Evolutionary conservation across 2,888 invertebrate genomes (phyloP).

Genomic region (Ophion ventricosus): DNA sequence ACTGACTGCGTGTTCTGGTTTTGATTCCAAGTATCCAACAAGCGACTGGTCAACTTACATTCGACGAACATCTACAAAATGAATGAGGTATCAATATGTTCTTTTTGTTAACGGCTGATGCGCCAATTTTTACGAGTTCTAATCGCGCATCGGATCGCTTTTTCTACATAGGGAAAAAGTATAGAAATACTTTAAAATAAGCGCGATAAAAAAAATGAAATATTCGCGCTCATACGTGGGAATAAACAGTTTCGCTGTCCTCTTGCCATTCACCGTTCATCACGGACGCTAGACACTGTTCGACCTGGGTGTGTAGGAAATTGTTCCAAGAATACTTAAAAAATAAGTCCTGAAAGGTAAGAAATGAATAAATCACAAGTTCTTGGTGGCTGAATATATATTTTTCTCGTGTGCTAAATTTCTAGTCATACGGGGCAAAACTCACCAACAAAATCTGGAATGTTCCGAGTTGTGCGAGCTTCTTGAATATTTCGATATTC

Average conservation of each 20-base stretch:
- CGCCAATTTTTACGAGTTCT: too few species aligned
- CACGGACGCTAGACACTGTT: slow-evolving; percentile 90
- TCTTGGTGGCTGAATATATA: too few species aligned
- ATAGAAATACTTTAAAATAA: too few species aligned
- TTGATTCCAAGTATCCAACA: slow-evolving; percentile 92
- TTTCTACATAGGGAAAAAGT: too few species aligned
- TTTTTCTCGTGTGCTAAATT: background rate
- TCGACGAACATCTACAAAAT: slow-evolving; percentile 89
- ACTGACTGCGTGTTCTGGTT: slow-evolving; percentile 92
- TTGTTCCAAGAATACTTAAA: slow-evolving; percentile 97
- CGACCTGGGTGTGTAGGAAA: slow-evolving; percentile 96
- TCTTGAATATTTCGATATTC: slow-evolving; percentile 88
- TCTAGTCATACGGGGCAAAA: slow-evolving; percentile 40
- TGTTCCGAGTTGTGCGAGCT: slow-evolving; percentile 86
- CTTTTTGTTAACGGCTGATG: background rate
- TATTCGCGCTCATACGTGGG: slow-evolving; percentile 83
- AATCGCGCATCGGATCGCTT: too few species aligned
- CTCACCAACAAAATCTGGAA: slow-evolving; percentile 85
- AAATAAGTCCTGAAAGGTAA: slow-evolving; percentile 90
- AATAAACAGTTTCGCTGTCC: slow-evolving; percentile 84
- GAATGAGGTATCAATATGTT: slow-evolving; percentile 12
- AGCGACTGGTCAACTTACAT: slow-evolving; percentile 91
- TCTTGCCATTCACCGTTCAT: slow-evolving; percentile 83
- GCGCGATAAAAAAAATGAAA: slow-evolving; percentile 43
- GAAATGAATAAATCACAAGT: background rate